These are phyloP conservation scores for Drosophila borealis DNA, from an alignment of 2,888 invertebrate genomes.

Conservation along the genomic window DNA sequence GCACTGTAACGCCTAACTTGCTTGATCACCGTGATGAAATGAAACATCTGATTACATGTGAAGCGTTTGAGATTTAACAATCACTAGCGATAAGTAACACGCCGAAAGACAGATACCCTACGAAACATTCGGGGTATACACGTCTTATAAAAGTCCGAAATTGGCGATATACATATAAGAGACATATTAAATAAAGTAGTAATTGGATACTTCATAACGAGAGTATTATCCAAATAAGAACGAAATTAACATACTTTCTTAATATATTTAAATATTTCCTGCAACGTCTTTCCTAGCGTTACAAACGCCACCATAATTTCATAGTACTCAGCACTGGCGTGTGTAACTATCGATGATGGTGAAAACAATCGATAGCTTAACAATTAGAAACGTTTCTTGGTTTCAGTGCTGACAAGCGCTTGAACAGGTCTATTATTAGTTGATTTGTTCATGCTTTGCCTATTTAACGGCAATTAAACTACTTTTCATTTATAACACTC, in stretches of 20 bases:
- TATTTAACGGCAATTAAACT: background rate
- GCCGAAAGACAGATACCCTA: constrained; percentile 10
- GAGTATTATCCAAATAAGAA: too few species aligned
- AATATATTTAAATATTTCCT: background rate
- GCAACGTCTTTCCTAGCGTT: background rate
- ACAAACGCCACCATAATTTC: background rate
- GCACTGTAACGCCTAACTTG: background rate
- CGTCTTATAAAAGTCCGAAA: too few species aligned
- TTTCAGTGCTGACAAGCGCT: background rate
- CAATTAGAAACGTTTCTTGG: too few species aligned
- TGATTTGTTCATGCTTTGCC: background rate
- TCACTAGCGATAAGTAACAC: too few species aligned
- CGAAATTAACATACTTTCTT: too few species aligned
- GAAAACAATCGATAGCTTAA: constrained; percentile 16
- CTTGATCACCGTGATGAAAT: constrained; percentile 30
- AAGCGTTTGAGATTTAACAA: background rate
- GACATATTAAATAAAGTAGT: background rate
- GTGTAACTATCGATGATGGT: background rate
- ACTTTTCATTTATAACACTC: background rate
- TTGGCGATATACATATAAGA: background rate
- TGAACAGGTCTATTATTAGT: background rate
- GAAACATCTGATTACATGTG: constrained; percentile 26
- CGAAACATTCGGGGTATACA: background rate
- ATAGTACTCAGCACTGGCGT: background rate
- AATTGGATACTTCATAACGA: too few species aligned